Evolutionary conservation across 2,888 invertebrate genomes (phyloP).

Genomic region (Hecatera dysodea): DNA sequence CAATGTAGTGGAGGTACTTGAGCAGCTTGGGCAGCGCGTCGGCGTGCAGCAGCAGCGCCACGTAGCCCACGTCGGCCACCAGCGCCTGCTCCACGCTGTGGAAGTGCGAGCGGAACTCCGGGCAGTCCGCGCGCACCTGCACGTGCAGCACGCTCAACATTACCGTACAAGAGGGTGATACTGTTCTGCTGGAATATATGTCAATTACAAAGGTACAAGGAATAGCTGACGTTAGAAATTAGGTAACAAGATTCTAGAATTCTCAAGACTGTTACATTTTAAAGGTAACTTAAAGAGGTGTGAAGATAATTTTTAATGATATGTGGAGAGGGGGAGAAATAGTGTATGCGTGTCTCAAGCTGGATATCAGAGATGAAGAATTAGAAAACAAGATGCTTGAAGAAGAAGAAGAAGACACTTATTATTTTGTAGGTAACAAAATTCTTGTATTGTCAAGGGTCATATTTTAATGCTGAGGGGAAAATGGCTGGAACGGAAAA

Average conservation of each 20-base stretch:
- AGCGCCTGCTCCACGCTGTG: slow-evolving; percentile 95
- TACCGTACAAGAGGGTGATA: background rate
- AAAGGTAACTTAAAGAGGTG: too few species aligned
- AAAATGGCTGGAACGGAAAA: too few species aligned
- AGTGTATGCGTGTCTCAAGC: too few species aligned
- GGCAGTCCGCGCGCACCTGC: slow-evolving; percentile 95
- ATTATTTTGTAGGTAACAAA: too few species aligned
- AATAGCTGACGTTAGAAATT: background rate
- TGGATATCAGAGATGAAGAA: too few species aligned
- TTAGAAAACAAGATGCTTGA: too few species aligned
- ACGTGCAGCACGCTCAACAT: background rate
- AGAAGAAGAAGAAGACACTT: too few species aligned
- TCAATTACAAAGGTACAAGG: background rate
- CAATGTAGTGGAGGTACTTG: slow-evolving; percentile 92
- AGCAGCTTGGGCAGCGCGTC: slow-evolving; percentile 93
- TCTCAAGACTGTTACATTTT: too few species aligned
- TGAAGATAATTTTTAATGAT: too few species aligned
- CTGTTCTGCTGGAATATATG: background rate
- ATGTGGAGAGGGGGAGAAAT: too few species aligned
- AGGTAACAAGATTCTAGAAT: background rate
- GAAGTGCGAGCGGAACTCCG: slow-evolving; percentile 95
- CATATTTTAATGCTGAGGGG: too few species aligned
- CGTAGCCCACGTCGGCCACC: slow-evolving; percentile 92
- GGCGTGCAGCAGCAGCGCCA: slow-evolving; percentile 93
- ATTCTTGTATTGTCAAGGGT: too few species aligned